A percentile compares a stretch with the other conserved stretches of the same genome.
These are phyloP conservation scores for Cynocephalus volans DNA, from an alignment of 2,113 vertebrate species.

Conservation along the genomic window DNA sequence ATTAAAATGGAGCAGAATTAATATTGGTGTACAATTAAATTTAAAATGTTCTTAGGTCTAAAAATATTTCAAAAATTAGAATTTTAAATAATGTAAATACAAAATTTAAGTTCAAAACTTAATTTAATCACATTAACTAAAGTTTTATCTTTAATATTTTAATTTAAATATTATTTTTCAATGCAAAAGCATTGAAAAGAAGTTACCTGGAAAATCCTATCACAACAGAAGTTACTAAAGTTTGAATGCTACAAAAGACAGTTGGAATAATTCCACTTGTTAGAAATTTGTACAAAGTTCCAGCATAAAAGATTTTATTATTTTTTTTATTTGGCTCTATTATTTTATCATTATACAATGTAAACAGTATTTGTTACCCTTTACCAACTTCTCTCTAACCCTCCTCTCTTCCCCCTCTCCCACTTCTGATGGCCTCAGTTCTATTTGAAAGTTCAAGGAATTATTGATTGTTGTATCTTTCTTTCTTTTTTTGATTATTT, in stretches of 20 bases:
- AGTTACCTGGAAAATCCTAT: not conserved
- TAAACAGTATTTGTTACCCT: too few relatives aligned
- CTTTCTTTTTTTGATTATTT: too few relatives aligned
- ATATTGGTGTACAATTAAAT: not conserved
- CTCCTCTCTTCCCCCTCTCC: too few relatives aligned
- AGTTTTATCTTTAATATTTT: not conserved
- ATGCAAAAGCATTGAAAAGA: not conserved
- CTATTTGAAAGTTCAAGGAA: too few relatives aligned
- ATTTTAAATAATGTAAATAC: not conserved
- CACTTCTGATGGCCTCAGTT: too few relatives aligned
- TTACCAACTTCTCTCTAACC: too few relatives aligned
- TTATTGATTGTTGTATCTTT: too few relatives aligned
- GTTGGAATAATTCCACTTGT: not conserved
- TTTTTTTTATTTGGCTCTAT: too few relatives aligned
- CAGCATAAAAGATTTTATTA: not conserved
- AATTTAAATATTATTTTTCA: constrained; percentile 17
- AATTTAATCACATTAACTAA: constrained; percentile 42
- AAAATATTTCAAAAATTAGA: not conserved
- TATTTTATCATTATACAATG: too few relatives aligned
- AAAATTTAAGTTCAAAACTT: constrained; percentile 38
- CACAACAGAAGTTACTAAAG: not conserved
- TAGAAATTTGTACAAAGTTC: not conserved
- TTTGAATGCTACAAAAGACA: not conserved
- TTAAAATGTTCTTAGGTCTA: constrained; percentile 19
- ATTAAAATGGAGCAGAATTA: not conserved